Evolutionary conservation across 2,797 vertebrate species (phyloP).

Genomic region (Hippoglossus hippoglossus): DNA sequence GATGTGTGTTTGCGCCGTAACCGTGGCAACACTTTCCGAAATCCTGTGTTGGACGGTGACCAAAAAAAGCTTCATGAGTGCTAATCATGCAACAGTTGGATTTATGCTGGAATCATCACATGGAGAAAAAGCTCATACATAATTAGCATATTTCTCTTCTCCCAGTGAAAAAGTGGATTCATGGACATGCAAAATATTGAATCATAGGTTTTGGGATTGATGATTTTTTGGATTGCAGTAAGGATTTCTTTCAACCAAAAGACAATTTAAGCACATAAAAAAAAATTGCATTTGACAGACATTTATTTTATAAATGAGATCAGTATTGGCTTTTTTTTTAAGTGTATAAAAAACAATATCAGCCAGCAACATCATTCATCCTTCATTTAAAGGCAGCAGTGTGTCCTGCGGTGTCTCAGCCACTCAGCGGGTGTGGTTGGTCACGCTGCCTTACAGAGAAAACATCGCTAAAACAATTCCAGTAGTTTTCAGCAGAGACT

Average conservation of each 20-base stretch:
- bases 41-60: constrained; percentile 16
- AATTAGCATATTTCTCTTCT: constrained; percentile 32
- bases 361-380: constrained; percentile 19
- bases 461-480: constrained; percentile 29
- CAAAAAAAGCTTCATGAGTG: constrained; percentile 22
- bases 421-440: constrained; percentile 23
- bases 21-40: constrained; percentile 34
- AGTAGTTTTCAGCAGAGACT: constrained; percentile 19
- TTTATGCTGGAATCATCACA: constrained; percentile 12
- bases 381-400: constrained; percentile 7
- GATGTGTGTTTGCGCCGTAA: constrained; percentile 31
- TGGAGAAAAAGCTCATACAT: constrained; percentile 15
- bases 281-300: constrained; percentile 9
- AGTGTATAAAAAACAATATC: constrained; percentile 27
- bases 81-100: constrained; percentile 38
- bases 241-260: not conserved
- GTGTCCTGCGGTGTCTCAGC: not conserved
- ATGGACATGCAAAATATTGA: not conserved
- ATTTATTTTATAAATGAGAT: constrained; percentile 14
- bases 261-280: constrained; percentile 1
- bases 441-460: constrained; percentile 20
- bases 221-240: not conserved
- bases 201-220: not conserved
- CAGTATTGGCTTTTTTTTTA: constrained; percentile 18
- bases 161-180: not conserved